Evolutionary conservation across 2,888 invertebrate species (phyloP).

Genomic region (Callyntrura sp.): DNA sequence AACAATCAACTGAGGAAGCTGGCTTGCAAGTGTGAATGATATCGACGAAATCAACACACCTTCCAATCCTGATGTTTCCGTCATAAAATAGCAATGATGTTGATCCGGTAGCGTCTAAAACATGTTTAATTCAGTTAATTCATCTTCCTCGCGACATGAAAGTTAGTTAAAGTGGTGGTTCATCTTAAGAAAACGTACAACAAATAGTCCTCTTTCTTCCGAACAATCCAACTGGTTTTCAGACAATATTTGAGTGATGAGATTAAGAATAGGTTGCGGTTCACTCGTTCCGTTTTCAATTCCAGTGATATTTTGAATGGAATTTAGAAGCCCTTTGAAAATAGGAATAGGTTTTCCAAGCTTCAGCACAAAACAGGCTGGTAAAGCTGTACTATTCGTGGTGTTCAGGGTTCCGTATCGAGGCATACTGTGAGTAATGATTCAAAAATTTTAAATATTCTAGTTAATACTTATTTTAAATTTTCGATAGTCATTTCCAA

Average conservation of each 20-base stretch:
- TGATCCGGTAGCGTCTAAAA: slow-evolving; percentile 95
- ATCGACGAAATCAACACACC: slow-evolving; percentile 92
- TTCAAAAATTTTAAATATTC: too few species aligned
- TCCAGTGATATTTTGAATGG: slow-evolving; percentile 89
- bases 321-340: slow-evolving; percentile 90
- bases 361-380: slow-evolving; percentile 95
- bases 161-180: too few species aligned
- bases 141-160: slow-evolving; percentile 30
- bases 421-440: slow-evolving; percentile 88
- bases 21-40: slow-evolving; percentile 97
- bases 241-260: slow-evolving; percentile 92
- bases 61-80: slow-evolving; percentile 91
- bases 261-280: slow-evolving; percentile 89
- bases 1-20: slow-evolving; percentile 94
- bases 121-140: slow-evolving; percentile 1
- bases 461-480: too few species aligned
- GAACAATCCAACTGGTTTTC: slow-evolving; percentile 91
- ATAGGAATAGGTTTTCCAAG: slow-evolving; percentile 95
- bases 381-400: slow-evolving; percentile 95
- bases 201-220: slow-evolving; percentile 92
- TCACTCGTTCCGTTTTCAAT: slow-evolving; percentile 87
- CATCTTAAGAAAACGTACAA: slow-evolving; percentile 90
- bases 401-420: slow-evolving; percentile 92
- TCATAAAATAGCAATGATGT: slow-evolving; percentile 97
- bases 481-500: too few species aligned